Percentiles rank a stretch among this genome's conserved stretches.
These are phyloP conservation scores for Chaetodon auriga DNA, from an alignment of 2,113 vertebrate genomes.

Conservation along the genomic window DNA sequence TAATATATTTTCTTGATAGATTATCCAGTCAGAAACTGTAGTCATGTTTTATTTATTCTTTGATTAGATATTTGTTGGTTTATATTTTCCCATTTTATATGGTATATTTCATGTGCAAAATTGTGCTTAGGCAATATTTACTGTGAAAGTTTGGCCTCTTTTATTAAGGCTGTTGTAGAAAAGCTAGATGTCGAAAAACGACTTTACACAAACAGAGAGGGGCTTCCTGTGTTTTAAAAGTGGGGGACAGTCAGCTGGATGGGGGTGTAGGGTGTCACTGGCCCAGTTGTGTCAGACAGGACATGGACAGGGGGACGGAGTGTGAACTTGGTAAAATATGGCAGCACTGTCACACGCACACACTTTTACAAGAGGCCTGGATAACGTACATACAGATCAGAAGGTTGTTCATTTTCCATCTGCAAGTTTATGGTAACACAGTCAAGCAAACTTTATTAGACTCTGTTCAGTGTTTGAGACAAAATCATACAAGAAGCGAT, in stretches of 20 bases:
- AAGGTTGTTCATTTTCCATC: constrained; percentile 27
- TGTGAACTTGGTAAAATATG: constrained; percentile 73
- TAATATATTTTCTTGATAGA: neutral
- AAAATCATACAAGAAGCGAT: constrained; percentile 44
- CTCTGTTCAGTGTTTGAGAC: constrained; percentile 55
- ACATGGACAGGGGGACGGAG: constrained; percentile 51
- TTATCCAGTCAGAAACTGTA: neutral
- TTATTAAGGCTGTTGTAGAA: neutral
- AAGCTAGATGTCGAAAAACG: no score
- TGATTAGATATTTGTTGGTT: neutral
- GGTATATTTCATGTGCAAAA: neutral
- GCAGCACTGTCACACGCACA: constrained; percentile 51
- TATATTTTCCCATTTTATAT: neutral
- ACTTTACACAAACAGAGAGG: constrained; percentile 4
- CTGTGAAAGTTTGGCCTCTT: neutral
- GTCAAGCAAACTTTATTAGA: constrained; percentile 25
- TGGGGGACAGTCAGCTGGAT: constrained; percentile 50
- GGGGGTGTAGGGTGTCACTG: constrained; percentile 81
- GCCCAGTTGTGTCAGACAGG: constrained; percentile 80
- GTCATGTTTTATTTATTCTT: neutral
- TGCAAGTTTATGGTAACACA: neutral
- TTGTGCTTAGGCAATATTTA: neutral
- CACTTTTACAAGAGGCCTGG: constrained; percentile 72
- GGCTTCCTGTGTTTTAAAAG: constrained; percentile 38
- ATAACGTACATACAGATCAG: constrained; percentile 32